Evolutionary conservation across 2,113 vertebrate species (phyloP).

Genomic region (Ia io): DNA sequence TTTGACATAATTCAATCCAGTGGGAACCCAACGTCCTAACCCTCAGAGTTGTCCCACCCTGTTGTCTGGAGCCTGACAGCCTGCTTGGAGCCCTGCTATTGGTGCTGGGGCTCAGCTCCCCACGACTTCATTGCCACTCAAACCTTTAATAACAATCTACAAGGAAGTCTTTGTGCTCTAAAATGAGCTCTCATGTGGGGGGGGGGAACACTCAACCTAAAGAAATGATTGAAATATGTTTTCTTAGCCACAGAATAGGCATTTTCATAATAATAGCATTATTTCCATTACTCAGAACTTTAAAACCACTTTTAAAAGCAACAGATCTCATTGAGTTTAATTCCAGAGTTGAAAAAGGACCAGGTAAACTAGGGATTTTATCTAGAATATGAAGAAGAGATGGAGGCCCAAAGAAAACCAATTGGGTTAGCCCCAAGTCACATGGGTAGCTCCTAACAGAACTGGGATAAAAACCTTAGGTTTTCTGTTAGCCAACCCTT

Average conservation of each 20-base stretch:
- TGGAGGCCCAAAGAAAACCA: neutral
- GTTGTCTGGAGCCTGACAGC: neutral
- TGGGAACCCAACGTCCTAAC: fast-evolving
- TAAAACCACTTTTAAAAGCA: conserved; percentile 12
- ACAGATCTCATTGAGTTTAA: conserved; percentile 4
- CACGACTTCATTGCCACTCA: neutral
- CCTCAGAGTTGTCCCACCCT: neutral
- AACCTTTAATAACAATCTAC: conserved; percentile 3
- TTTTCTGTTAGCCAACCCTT: neutral
- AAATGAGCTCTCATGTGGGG: neutral
- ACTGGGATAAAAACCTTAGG: neutral
- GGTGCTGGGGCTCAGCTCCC: neutral
- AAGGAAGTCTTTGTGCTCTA: conserved; percentile 12
- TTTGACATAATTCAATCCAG: conserved; percentile 20
- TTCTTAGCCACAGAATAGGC: neutral
- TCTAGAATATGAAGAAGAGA: neutral
- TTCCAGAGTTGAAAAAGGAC: neutral
- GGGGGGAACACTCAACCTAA: neutral
- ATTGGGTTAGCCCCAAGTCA: neutral
- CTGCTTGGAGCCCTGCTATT: fast-evolving
- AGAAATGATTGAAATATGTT: neutral
- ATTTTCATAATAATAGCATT: neutral
- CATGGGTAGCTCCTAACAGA: neutral
- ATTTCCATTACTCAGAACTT: neutral
- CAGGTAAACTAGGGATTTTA: neutral